phyloP scores from a whole-genome alignment of 2,888 invertebrate species.

The Drosophila vallismaia region DNA sequence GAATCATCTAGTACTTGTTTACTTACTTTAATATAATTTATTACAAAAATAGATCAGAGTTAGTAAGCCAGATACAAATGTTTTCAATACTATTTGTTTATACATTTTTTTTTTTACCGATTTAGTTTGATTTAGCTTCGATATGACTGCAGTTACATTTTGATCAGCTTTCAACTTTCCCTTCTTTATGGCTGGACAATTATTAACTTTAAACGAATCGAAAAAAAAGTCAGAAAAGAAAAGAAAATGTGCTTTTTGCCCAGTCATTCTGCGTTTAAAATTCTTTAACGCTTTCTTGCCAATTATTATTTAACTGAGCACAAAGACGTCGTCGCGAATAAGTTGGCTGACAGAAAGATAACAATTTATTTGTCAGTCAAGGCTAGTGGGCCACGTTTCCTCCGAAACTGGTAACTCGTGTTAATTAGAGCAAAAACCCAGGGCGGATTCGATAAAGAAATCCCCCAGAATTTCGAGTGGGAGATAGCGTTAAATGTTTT shows the following conservation, averaged over 20 bases:
- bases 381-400: constrained; percentile 38
- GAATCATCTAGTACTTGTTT: too few relatives aligned
- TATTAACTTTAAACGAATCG: constrained; percentile 16
- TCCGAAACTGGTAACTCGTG: constrained; percentile 24
- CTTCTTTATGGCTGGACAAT: constrained; percentile 29
- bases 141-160: constrained; percentile 13
- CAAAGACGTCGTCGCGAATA: constrained; percentile 5
- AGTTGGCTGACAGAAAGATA: constrained; percentile 10
- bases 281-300: constrained; percentile 51
- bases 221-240: constrained; percentile 1
- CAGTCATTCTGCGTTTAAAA: constrained; percentile 40
- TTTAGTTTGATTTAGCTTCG: constrained; percentile 1
- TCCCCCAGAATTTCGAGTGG: constrained; percentile 35
- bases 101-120: background rate
- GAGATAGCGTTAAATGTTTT: constrained; percentile 51
- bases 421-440: constrained; percentile 41
- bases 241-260: constrained; percentile 16
- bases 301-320: constrained; percentile 46
- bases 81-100: background rate
- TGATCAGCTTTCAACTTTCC: constrained; percentile 24
- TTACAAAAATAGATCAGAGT: too few relatives aligned
- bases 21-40: too few relatives aligned
- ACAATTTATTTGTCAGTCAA: constrained; percentile 58
- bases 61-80: background rate
- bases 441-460: constrained; percentile 31